Evolutionary conservation across 2,113 vertebrate species (phyloP), one percentile per base, ranked within the genome.

Genomic region (Ramphastos sulfuratus): DNA sequence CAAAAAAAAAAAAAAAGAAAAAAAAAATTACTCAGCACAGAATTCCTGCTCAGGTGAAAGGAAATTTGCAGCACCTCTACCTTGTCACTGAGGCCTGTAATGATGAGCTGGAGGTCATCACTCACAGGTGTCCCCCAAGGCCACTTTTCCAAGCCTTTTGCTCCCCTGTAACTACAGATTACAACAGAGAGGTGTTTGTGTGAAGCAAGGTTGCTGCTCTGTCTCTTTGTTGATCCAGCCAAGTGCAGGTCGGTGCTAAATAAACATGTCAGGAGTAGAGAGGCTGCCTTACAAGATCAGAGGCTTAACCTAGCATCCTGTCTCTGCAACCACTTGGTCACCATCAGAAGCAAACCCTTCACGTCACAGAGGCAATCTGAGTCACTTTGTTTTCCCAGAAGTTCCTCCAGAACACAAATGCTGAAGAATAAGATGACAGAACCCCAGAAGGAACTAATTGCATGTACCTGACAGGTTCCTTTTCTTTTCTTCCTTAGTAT

Each of bases 301-400:
- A 64, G 85, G 67, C 67, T 75, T 64, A 44, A 61, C 25, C 23
- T 76, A 81, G 59, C 87, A 55, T 28, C n/a, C 58, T 85, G 66
- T 72, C 84, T 75, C 76, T 79, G 52, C 54, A 48, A 77, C 28
- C 7, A 19, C 44, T 30, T 19, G 91, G 80, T 35, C 81, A 93
- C 65, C 39, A 44, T 9, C 76, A 65, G 17, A 61, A 89, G 39
- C 30, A 75, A 89, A 52, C 17, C 63, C 37, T 9, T 27, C 33
- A 2, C 13, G 12, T 28, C 81, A 50, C 0, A 27, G 37, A 11
- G 15, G 56, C 65, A 72, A 4, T 9, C 3, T 0, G 0, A 73
- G 39, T 25, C 75, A 30, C 9, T 82, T 65, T 31, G 30, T 33
- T 59, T 72, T 46, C 60, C 21, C 37, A 90, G 82, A 83, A 56